Evolutionary conservation across 2,888 invertebrate genomes (phyloP).

Genomic region (Hemaris fuciformis): DNA sequence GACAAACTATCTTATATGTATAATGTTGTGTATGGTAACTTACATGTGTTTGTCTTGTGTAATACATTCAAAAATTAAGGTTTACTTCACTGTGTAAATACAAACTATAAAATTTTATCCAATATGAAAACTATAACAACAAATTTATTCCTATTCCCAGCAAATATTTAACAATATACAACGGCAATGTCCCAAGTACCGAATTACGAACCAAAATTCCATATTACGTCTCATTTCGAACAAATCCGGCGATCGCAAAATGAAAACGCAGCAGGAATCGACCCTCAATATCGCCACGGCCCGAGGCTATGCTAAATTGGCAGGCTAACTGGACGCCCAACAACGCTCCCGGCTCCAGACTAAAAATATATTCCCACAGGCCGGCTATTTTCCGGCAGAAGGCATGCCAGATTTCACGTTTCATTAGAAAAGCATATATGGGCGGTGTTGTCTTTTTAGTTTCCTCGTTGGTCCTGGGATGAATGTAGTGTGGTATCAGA

Average conservation of each 20-base stretch:
- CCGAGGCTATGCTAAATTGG: slow-evolving; percentile 34
- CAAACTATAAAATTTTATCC: no score
- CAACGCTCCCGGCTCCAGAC: slow-evolving; percentile 5
- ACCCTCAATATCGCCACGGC: slow-evolving; percentile 31
- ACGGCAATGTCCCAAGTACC: background rate
- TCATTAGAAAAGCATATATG: background rate
- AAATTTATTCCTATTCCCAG: background rate
- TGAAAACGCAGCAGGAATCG: slow-evolving; percentile 27
- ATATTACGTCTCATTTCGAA: slow-evolving; percentile 20
- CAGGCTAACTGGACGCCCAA: slow-evolving; percentile 27
- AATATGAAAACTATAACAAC: no score
- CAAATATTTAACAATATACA: background rate
- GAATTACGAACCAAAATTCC: background rate
- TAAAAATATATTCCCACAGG: slow-evolving; percentile 1
- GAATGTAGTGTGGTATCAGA: no score
- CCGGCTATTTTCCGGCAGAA: background rate
- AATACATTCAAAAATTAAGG: no score
- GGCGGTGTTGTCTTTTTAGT: background rate
- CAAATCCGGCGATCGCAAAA: slow-evolving; percentile 15
- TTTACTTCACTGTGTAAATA: no score
- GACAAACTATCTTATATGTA: no score
- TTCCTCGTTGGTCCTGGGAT: no score
- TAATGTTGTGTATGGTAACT: background rate
- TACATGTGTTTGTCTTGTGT: no score
- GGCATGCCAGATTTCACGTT: background rate